These are phyloP conservation scores for Plebejus melissa DNA, from an alignment of 2,888 invertebrate species.

Conservation along the genomic window DNA sequence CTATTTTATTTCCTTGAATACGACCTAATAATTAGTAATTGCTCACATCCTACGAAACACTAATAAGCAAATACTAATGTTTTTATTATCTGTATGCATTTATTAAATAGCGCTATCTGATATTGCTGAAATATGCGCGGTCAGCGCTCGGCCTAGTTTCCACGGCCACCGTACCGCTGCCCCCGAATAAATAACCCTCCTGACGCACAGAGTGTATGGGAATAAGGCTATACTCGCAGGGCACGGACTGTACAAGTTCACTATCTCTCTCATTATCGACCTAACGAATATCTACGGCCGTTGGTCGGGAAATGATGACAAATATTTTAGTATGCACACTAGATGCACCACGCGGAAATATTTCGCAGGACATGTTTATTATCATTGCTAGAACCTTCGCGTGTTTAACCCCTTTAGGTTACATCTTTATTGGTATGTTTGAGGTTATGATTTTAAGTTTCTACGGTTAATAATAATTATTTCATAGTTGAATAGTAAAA, in stretches of 20 bases:
- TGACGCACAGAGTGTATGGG: constrained; percentile 7
- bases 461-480: background rate
- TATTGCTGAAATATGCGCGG: constrained; percentile 35
- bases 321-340: constrained; percentile 31
- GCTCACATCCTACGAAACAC: background rate
- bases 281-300: constrained; percentile 35
- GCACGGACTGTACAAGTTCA: constrained; percentile 28
- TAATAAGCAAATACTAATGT: constrained; percentile 14
- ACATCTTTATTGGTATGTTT: background rate
- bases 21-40: constrained; percentile 27
- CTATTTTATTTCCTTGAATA: background rate
- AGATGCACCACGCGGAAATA: constrained; percentile 12
- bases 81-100: constrained; percentile 21
- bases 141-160: constrained; percentile 38
- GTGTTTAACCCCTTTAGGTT: background rate
- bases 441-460: background rate
- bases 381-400: background rate
- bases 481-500: no score
- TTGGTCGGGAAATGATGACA: constrained; percentile 34
- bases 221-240: constrained; percentile 14
- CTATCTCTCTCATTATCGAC: constrained; percentile 28
- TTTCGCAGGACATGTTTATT: constrained; percentile 20
- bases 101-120: constrained; percentile 34
- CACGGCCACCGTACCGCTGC: constrained; percentile 32
- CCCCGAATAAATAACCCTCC: constrained; percentile 20